Evolutionary conservation across 2,113 vertebrate species (phyloP).

Genomic region (Verasper variegatus): DNA sequence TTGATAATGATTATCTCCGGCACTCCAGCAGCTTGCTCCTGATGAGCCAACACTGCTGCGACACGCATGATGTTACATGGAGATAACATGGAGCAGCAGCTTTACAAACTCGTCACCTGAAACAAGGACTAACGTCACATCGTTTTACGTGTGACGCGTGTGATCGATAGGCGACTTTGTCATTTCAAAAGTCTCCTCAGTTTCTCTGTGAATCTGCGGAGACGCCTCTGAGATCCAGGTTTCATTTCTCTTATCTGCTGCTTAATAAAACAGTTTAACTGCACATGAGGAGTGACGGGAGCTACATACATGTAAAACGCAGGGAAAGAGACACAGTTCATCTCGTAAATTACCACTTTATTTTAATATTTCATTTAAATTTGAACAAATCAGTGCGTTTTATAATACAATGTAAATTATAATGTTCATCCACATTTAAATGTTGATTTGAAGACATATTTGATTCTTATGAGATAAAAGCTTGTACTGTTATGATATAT

Average conservation of each 20-base stretch:
- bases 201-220: too few relatives aligned
- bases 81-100: constrained; percentile 34
- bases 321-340: neutral
- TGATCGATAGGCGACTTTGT: too few relatives aligned
- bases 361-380: neutral
- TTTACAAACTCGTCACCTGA: too few relatives aligned
- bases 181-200: too few relatives aligned
- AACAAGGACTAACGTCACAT: too few relatives aligned
- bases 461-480: neutral
- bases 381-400: too few relatives aligned
- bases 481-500: neutral
- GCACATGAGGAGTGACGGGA: too few relatives aligned
- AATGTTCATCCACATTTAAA: neutral
- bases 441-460: neutral
- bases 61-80: constrained; percentile 13
- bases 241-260: too few relatives aligned
- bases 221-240: too few relatives aligned
- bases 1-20: constrained; percentile 75
- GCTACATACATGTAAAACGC: too few relatives aligned
- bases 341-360: neutral
- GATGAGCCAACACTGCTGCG: constrained; percentile 45
- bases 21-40: constrained; percentile 50
- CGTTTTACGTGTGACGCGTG: too few relatives aligned
- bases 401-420: neutral
- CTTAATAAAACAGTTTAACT: too few relatives aligned